A percentile compares a stretch with the other conserved stretches of the same genome.
Conservation (phyloP, 2,797 vertebrate genomes). For the Chaunax sp. region DNA sequence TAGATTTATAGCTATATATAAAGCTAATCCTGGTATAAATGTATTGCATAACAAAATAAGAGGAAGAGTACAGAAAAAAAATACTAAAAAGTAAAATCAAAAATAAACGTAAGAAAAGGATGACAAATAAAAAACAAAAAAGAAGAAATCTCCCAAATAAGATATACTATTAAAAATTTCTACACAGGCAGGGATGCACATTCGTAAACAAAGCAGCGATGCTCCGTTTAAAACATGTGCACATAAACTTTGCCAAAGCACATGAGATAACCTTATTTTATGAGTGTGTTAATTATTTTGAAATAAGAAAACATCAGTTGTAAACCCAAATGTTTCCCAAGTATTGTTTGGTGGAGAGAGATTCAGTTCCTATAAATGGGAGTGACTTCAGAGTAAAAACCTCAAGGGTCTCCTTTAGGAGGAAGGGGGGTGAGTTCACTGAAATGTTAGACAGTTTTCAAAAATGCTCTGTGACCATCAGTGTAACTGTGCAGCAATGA, state of each 20-base stretch:
- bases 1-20: too few species aligned
- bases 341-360: neutral
- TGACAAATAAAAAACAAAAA: neutral
- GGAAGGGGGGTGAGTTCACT: neutral
- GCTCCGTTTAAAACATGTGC: neutral
- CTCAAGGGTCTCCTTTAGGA: neutral
- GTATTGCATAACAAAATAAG: neutral
- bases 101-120: too few species aligned
- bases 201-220: neutral
- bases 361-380: slow-evolving; percentile 4
- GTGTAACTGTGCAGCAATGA: neutral
- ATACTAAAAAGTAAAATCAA: too few species aligned
- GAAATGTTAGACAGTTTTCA: slow-evolving; percentile 1
- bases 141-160: too few species aligned
- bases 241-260: neutral
- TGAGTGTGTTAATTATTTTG: neutral
- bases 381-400: slow-evolving; percentile 15
- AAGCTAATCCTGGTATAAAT: too few species aligned
- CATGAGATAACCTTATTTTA: neutral
- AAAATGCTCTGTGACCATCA: neutral
- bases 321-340: neutral
- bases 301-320: neutral
- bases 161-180: too few species aligned
- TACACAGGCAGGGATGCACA: neutral
- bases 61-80: neutral